A percentile compares a stretch with the other conserved stretches of the same genome.
Conservation (phyloP, 2,113 vertebrate species). For the Bufo bufo region DNA sequence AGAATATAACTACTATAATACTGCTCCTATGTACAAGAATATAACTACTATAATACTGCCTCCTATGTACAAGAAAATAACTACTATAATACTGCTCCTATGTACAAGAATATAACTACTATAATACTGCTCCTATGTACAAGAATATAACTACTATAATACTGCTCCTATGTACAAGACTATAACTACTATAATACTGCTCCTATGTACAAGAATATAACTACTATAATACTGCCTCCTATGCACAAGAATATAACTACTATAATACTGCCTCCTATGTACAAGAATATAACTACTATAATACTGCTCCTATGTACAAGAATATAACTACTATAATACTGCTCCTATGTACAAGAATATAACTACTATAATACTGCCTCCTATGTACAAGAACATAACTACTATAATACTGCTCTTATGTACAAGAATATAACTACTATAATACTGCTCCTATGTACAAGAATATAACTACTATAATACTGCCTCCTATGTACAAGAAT, state of each 20-base stretch:
- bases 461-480: slow-evolving; percentile 9
- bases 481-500: neutral
- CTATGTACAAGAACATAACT: neutral
- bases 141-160: neutral
- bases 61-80: neutral
- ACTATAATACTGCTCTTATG: neutral
- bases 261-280: neutral
- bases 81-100: slow-evolving; percentile 1
- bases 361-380: neutral
- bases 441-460: neutral
- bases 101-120: neutral
- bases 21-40: neutral
- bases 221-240: too few relatives aligned
- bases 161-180: too few relatives aligned
- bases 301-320: neutral
- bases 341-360: neutral
- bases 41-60: slow-evolving; percentile 8
- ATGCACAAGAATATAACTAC: too few relatives aligned
- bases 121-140: neutral
- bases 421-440: neutral
- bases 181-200: too few relatives aligned
- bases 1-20: neutral
- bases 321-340: slow-evolving; percentile 4
- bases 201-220: too few relatives aligned
- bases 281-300: neutral